Percentiles rank a stretch among this genome's conserved stretches.
These are phyloP conservation scores for Poecilia wingei DNA, from an alignment of 2,797 vertebrate species.

Conservation along the genomic window DNA sequence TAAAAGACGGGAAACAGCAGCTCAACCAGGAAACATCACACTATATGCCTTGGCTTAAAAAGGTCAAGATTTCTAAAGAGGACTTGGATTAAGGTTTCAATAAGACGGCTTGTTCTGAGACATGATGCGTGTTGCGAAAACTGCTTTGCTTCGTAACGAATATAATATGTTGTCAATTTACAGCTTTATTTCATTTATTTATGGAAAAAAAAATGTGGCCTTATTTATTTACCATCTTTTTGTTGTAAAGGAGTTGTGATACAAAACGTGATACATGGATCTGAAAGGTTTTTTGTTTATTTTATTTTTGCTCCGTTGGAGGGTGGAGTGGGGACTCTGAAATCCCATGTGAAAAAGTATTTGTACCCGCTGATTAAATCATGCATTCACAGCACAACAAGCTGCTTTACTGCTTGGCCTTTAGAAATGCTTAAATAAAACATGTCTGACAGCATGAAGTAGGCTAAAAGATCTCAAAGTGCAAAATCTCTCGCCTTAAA, in stretches of 20 bases:
- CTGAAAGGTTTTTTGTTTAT: neutral
- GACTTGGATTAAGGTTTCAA: slow-evolving; percentile 25
- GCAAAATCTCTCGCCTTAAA: neutral
- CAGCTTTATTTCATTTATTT: neutral
- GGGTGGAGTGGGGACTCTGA: neutral
- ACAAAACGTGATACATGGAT: neutral
- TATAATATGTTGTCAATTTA: neutral
- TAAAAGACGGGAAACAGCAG: slow-evolving; percentile 6
- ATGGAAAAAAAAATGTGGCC: neutral
- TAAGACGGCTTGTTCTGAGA: slow-evolving; percentile 16
- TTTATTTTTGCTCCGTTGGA: neutral
- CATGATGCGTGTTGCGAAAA: neutral
- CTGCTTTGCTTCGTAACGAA: neutral
- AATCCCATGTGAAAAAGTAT: neutral
- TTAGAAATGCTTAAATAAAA: neutral
- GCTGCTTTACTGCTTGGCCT: neutral
- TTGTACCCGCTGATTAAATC: neutral
- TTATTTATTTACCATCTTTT: neutral
- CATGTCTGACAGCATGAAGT: neutral
- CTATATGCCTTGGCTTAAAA: slow-evolving; percentile 2
- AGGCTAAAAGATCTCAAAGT: neutral
- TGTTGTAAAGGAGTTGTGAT: neutral
- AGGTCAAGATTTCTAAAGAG: slow-evolving; percentile 34
- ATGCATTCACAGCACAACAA: neutral
- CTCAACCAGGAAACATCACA: slow-evolving; percentile 26